phyloP scores from a whole-genome alignment of 2,113 vertebrate genomes.

The Seriola quinqueradiata region DNA sequence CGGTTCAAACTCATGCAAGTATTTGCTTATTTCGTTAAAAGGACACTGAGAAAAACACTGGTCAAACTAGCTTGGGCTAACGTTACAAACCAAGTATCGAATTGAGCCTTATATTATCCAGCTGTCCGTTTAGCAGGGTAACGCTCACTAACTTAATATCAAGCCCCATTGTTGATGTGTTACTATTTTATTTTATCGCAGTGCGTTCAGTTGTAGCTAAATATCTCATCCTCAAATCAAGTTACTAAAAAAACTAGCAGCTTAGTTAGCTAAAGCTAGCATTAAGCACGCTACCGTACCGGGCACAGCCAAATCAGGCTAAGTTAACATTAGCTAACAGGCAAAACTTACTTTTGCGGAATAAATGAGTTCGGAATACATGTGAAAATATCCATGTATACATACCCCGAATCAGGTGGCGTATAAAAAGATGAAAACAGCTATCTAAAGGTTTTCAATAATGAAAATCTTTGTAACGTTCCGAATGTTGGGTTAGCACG shows the following conservation, averaged over 20 bases:
- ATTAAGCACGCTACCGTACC: constrained; percentile 53
- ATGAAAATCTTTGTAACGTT: constrained; percentile 34
- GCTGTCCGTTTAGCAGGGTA: not conserved
- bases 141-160: not conserved
- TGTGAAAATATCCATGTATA: not conserved
- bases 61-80: not conserved
- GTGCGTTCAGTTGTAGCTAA: not conserved
- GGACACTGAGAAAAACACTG: not conserved
- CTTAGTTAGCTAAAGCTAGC: constrained; percentile 43
- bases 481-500: constrained; percentile 58
- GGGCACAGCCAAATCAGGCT: constrained; percentile 40
- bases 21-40: not conserved
- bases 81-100: not conserved
- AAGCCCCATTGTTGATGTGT: not conserved
- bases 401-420: constrained; percentile 63
- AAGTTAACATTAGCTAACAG: constrained; percentile 54
- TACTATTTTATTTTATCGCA: fast-evolving
- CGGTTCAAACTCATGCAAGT: not conserved
- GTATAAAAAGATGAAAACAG: not conserved
- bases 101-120: not conserved
- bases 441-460: not conserved
- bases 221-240: not conserved
- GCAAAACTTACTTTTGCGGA: not conserved
- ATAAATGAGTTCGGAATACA: not conserved
- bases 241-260: not conserved